A percentile compares a stretch with the other conserved stretches of the same genome.
phyloP scores from a whole-genome alignment of 2,888 invertebrate genomes.

The Cotesia congregata region DNA sequence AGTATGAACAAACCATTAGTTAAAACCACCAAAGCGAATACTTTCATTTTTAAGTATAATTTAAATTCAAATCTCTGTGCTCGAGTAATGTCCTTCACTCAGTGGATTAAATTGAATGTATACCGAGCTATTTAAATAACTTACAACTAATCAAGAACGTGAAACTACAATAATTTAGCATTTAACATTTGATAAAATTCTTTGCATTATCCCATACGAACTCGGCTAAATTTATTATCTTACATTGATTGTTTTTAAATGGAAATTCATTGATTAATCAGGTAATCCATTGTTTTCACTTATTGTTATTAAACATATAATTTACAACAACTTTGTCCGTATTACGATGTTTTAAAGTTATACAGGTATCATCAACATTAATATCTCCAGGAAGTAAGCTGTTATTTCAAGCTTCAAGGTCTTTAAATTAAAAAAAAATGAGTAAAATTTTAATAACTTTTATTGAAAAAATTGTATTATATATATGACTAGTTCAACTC shows the following conservation, averaged over 20 bases:
- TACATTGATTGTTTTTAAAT: background rate
- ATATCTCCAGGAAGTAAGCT: background rate
- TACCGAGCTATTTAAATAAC: background rate
- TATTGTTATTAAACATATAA: background rate
- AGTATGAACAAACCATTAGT: too few relatives aligned
- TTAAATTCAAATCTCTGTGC: background rate
- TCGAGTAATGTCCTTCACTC: background rate
- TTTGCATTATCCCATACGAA: background rate
- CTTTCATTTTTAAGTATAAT: background rate
- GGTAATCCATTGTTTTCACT: background rate
- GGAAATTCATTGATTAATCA: background rate
- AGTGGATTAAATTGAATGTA: background rate
- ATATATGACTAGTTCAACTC: too few relatives aligned
- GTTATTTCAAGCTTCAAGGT: too few relatives aligned
- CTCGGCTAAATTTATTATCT: background rate
- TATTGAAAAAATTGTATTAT: too few relatives aligned
- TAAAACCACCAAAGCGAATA: too few relatives aligned
- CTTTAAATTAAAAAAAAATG: too few relatives aligned
- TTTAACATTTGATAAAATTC: conserved; percentile 1
- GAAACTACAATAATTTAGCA: background rate
- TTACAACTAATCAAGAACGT: background rate
- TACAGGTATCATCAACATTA: background rate
- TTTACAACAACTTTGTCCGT: background rate
- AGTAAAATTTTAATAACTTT: too few relatives aligned
- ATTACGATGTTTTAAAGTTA: background rate